Base-by-base conservation (phyloP, 2,888 invertebrate species). In the Rotaria macrura region DNA sequence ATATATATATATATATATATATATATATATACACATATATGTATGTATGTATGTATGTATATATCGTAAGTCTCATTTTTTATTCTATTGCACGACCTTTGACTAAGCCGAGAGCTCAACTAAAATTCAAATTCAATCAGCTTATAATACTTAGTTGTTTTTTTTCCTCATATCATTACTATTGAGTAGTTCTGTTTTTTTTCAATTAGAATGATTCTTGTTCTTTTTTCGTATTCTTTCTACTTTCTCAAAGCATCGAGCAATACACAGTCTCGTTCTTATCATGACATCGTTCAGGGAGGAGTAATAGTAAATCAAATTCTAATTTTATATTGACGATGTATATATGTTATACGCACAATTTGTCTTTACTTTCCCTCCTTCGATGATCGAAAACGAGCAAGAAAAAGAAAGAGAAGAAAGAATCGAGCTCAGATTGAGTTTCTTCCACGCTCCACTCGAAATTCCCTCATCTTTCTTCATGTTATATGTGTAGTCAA, bases 381-480 rank as follows among this genome's bases (percentile, higher is more conserved):
- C 65, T 34, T 65, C 17, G 17, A 29, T 65, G 34, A 29, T 65
- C 55, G 55, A 57, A 57, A 57, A 57, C 65, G 65, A 65, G 38
- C 34, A 65, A 65, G 65, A 29, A 17, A 65, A 34, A 65, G 65
- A 65, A 20, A 65, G 65, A 34, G 34, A n/a, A 65, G 34, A 65
- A 34, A 34, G 34, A 65, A 65, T 65, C 65, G 34, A 65, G 65
- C 65, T 65, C 65, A 65, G 65, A 65, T 65, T 65, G 65, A 65
- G 65, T 65, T 65, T 65, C 65, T 65, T 65, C 34, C 65, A 65
- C 65, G 65, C 65, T 65, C 65, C 65, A 65, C 65, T 65, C 65
- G 65, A 65, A 65, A 65, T 65, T 65, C 65, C 65, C 65, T 65
- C 65, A 65, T 65, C 65, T 34, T 65, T 65, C 65, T 65, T 65